These are phyloP conservation scores for Brachionichthys hirsutus DNA, from an alignment of 2,113 vertebrate genomes.

Conservation along the genomic window DNA sequence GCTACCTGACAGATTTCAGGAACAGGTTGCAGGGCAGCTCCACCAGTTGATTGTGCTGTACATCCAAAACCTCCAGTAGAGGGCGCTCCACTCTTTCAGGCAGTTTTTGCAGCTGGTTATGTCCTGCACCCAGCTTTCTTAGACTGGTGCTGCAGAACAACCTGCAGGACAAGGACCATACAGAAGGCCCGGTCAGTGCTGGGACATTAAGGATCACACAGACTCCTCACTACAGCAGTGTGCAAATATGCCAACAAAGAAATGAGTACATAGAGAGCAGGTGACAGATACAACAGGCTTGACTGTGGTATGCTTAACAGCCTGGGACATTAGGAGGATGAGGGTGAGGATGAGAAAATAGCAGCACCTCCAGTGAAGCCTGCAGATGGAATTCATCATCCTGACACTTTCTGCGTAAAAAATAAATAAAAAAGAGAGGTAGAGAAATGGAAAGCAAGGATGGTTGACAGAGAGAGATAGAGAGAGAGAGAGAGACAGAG, in stretches of 20 bases:
- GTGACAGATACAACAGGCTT: background rate
- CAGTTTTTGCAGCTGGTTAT: constrained; percentile 87
- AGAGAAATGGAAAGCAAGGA: constrained; percentile 1
- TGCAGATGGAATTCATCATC: constrained; percentile 60
- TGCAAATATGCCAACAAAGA: background rate
- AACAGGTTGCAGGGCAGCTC: constrained; percentile 92
- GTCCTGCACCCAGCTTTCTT: constrained; percentile 90
- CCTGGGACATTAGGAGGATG: constrained; percentile 18
- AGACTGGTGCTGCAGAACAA: constrained; percentile 88
- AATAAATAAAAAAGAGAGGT: constrained; percentile 42
- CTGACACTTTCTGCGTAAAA: constrained; percentile 59
- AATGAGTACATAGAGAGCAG: too few relatives aligned
- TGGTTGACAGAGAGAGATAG: background rate
- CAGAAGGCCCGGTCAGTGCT: constrained; percentile 19
- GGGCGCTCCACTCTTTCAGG: constrained; percentile 88
- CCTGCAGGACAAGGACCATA: constrained; percentile 70
- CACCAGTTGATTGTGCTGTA: constrained; percentile 93
- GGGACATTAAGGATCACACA: background rate
- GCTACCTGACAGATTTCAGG: constrained; percentile 90
- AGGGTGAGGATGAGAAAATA: constrained; percentile 36
- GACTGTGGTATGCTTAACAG: constrained; percentile 5
- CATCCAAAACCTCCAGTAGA: constrained; percentile 89
- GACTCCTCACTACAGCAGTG: background rate
- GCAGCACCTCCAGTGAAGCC: constrained; percentile 57
- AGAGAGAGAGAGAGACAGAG: constrained; percentile 10